Percentiles rank a stretch among this genome's conserved stretches.
Evolutionary conservation across 1,140 invertebrate genomes (phyloP).

Genomic region (Drosophila neocordata): DNA sequence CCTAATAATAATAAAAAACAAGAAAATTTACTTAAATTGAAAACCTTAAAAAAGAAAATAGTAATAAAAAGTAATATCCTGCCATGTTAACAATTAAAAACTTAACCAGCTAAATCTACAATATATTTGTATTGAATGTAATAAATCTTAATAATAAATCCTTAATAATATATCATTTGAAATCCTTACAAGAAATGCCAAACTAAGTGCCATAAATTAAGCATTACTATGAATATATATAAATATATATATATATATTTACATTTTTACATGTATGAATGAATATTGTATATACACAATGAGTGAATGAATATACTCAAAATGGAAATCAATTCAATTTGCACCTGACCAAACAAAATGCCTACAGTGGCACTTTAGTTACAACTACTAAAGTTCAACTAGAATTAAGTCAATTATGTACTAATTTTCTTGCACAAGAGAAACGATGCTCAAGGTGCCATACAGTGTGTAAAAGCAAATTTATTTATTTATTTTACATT

Average conservation of each 20-base stretch:
- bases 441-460: constrained; percentile 7
- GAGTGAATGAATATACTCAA: not conserved
- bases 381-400: not conserved
- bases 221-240: not conserved
- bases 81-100: too few relatives aligned
- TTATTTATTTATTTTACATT: constrained; percentile 46
- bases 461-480: constrained; percentile 28
- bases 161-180: not conserved
- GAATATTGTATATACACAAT: not conserved
- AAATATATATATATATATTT: not conserved
- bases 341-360: constrained; percentile 9
- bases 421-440: not conserved
- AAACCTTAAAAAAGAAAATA: too few relatives aligned
- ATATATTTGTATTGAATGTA: not conserved
- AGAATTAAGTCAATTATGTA: constrained; percentile 25
- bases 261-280: too few relatives aligned
- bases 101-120: too few relatives aligned
- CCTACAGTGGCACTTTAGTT: constrained; percentile 6
- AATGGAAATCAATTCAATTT: constrained; percentile 35
- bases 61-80: too few relatives aligned
- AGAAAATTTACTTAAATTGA: too few relatives aligned
- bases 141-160: constrained; percentile 1
- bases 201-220: not conserved
- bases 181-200: not conserved
- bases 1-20: too few relatives aligned